These are phyloP conservation scores for Coccyzus lansbergi DNA, from an alignment of 2,797 vertebrate genomes.

Conservation along the genomic window DNA sequence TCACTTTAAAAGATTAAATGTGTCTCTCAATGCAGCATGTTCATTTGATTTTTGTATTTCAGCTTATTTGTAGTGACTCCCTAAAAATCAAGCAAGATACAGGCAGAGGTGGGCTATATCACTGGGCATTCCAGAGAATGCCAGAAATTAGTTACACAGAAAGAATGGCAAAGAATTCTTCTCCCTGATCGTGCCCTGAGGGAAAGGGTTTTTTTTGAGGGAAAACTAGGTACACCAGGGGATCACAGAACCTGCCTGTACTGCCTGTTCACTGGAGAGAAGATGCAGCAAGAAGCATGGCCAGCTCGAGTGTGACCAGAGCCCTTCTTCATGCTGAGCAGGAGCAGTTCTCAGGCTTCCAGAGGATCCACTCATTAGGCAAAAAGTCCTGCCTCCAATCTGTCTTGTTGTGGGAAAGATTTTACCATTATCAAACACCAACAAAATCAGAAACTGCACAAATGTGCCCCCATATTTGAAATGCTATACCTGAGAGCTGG, in stretches of 20 bases:
- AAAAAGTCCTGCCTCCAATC: not conserved
- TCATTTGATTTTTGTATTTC: not conserved
- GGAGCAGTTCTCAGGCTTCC: not conserved
- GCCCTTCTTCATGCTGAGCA: not conserved
- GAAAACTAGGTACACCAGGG: not conserved
- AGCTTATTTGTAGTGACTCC: not conserved
- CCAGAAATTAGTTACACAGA: not conserved
- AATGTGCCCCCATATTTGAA: accelerated
- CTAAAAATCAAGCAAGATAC: not conserved
- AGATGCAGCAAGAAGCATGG: accelerated
- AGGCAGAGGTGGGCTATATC: not conserved
- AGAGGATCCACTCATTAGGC: not conserved
- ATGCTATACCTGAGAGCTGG: not conserved
- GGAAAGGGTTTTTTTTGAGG: too few species aligned
- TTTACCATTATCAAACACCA: not conserved
- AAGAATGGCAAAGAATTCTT: not conserved
- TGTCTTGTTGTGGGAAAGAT: accelerated
- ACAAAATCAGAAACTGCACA: not conserved
- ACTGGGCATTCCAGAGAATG: accelerated
- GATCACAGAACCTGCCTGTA: not conserved
- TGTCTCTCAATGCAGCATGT: not conserved
- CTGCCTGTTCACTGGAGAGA: not conserved
- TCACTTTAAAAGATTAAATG: not conserved
- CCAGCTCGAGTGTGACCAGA: not conserved
- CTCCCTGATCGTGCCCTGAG: not conserved